Conservation (phyloP, 1,140 invertebrate species). For the Odontomachus brunneus region DNA sequence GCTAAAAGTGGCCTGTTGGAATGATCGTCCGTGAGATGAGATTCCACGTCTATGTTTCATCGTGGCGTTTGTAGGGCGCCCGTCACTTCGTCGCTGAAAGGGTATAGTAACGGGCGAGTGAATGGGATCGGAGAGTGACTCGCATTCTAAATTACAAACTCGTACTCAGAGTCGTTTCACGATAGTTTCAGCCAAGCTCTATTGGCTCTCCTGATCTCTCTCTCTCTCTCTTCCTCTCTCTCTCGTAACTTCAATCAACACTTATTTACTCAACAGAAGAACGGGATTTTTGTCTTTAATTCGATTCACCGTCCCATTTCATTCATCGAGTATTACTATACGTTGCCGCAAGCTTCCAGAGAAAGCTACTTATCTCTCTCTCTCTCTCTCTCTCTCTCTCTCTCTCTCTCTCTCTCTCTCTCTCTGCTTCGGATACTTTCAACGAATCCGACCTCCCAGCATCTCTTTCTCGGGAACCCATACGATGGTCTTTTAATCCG, state of each 20-base stretch:
- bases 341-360: neutral
- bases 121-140: conserved; percentile 14
- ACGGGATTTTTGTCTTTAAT: conserved; percentile 10
- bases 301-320: neutral
- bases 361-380: neutral
- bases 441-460: neutral
- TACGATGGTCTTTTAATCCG: neutral
- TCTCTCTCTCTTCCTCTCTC: no score
- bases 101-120: conserved; percentile 8
- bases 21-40: neutral
- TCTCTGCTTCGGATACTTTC: conserved; percentile 18
- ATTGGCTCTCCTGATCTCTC: conserved; percentile 7
- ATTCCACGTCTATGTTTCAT: conserved; percentile 7
- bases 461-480: neutral
- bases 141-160: conserved; percentile 11
- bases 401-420: neutral
- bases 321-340: conserved; percentile 28
- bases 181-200: neutral
- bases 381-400: no score
- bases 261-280: neutral
- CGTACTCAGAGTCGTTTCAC: neutral
- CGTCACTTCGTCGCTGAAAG: neutral
- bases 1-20: neutral
- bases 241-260: neutral
- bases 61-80: conserved; percentile 23